Conservation (phyloP, 2,113 vertebrate genomes). For the Epinephelus cyanopodus region DNA sequence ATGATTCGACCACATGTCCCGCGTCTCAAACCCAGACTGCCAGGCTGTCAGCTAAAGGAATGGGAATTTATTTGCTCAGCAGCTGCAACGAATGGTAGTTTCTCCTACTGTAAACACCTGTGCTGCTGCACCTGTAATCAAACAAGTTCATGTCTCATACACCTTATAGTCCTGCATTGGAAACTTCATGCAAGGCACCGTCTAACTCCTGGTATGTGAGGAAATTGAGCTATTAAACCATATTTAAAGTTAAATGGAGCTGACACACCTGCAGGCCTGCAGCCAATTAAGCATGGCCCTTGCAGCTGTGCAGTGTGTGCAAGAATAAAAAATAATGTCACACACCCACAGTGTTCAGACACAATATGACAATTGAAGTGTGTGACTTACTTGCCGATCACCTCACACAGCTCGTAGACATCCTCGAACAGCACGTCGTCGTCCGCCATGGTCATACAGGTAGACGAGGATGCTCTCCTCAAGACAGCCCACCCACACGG, state of each 20-base stretch:
- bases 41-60: not conserved
- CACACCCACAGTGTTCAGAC: too few species aligned
- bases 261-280: constrained; percentile 1
- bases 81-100: not conserved
- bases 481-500: constrained; percentile 65
- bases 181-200: not conserved
- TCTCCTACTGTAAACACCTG: not conserved
- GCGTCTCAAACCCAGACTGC: not conserved
- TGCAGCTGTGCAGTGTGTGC: not conserved
- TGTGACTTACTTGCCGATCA: constrained; percentile 95
- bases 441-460: constrained; percentile 95
- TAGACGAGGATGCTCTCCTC: constrained; percentile 81
- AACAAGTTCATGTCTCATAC: not conserved
- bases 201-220: not conserved
- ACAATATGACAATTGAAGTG: not conserved
- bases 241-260: too few species aligned
- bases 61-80: not conserved
- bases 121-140: not conserved
- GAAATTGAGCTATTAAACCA: not conserved
- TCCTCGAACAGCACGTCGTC: constrained; percentile 99
- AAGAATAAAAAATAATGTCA: not conserved
- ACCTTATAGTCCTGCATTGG: not conserved
- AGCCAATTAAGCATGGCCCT: not conserved
- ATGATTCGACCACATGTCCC: constrained; percentile 18
- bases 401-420: constrained; percentile 98